Base-by-base conservation (phyloP, 2,113 vertebrate species). In the Castor canadensis region DNA sequence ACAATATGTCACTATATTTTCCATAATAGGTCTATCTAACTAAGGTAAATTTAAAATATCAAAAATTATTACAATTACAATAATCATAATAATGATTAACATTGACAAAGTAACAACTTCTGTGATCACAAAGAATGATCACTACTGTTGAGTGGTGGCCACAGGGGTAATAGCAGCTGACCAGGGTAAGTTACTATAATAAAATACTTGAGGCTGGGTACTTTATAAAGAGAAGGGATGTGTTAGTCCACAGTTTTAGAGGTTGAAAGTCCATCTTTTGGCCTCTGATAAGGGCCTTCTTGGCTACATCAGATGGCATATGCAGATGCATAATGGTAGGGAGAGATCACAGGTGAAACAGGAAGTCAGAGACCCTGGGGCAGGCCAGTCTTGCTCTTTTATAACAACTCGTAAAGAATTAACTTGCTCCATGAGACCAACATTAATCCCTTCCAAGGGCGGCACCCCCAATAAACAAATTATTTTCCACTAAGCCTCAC, bases 1-100 rank as follows among this genome's bases (percentile, higher is more conserved):
- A 64, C 40, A 54, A 54, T 54, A 16, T 28, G 15, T 54, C 17
- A 26, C 32, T 85, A 3, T 43, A 88, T 92, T 77, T 54, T 40
- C 40, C 6, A 15, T 62, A 75, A 62, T n/a, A n/a, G n/a, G n/a
- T n/a, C n/a, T n/a, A n/a, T n/a, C n/a, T 35, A 85, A 80, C 17
- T 38, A 85, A 91, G 47, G 28, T 81, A 95, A 95, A 75, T 52
- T 58, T 60, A 89, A 95, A 30, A 89, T 28, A 85, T 76, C 1
- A 56, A 81, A 90, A 92, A 52, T 22, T 3, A 32, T 77, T 49
- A 40, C 30, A 71, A 43, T 95, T 66, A 45, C 7, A 52, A 66
- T n/a, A 54, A 54, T 10, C 69, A 77, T 30, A 58, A 75, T 81
- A 80, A 93, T 43, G 52, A 20, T 30, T 75, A 77, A n/a, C n/a